Conservation (phyloP, 2,888 invertebrate genomes). For the Aricia artaxerxes region DNA sequence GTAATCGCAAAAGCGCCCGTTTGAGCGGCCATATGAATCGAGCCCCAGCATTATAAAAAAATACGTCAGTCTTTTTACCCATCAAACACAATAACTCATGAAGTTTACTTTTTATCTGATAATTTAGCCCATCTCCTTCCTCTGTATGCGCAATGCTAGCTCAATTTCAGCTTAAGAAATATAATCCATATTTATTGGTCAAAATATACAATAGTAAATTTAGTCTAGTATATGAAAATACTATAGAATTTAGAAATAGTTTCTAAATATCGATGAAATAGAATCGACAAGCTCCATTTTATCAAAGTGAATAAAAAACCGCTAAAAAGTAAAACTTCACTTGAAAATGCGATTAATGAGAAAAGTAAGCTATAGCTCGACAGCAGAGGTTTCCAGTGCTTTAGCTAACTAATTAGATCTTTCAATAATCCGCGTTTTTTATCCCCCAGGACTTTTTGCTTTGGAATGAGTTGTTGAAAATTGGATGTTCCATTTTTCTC, state of each 20-base stretch:
- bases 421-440: background rate
- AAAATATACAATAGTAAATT: too few species aligned
- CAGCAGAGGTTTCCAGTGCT: background rate
- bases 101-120: too few species aligned
- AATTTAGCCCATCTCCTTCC: too few species aligned
- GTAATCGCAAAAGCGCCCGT: too few species aligned
- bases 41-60: too few species aligned
- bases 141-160: too few species aligned
- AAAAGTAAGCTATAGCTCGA: background rate
- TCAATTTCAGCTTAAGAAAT: too few species aligned
- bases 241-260: background rate
- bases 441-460: background rate
- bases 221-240: too few species aligned
- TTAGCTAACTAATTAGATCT: background rate
- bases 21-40: too few species aligned
- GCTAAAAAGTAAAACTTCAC: background rate
- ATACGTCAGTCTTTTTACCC: too few species aligned
- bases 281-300: background rate
- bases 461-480: background rate
- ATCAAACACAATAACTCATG: too few species aligned
- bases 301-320: background rate
- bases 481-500: background rate
- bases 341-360: background rate
- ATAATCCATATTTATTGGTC: too few species aligned
- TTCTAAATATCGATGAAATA: background rate